Conservation (phyloP, 2,797 vertebrate genomes). For the Threskiornis aethiopicus region DNA sequence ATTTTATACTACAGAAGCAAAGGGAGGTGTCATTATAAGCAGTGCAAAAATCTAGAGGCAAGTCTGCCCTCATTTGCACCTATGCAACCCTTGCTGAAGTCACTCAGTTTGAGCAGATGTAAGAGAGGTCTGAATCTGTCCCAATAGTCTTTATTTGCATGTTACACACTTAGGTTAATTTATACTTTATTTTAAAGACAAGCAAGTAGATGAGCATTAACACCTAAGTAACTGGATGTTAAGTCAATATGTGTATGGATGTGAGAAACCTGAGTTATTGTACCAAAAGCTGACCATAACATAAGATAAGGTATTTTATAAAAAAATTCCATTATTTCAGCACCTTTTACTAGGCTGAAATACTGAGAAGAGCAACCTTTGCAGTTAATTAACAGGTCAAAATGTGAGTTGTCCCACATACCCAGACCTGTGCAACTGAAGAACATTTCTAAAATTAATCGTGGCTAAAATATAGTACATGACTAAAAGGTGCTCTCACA, state of each 20-base stretch:
- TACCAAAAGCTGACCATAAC: not conserved
- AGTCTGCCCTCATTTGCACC: not conserved
- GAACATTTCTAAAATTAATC: not conserved
- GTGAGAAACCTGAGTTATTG: not conserved
- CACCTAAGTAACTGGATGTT: not conserved
- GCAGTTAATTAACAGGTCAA: not conserved
- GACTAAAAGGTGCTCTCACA: not conserved
- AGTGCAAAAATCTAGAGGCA: not conserved
- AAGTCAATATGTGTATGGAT: not conserved
- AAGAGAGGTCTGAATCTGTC: not conserved
- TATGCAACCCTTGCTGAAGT: not conserved
- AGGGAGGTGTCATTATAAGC: not conserved
- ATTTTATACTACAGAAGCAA: not conserved
- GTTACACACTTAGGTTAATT: not conserved
- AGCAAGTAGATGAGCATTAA: not conserved
- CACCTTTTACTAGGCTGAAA: not conserved
- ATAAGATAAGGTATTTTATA: not conserved
- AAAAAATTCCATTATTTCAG: not conserved
- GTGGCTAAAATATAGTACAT: not conserved
- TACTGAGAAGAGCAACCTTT: not conserved
- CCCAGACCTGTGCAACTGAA: not conserved
- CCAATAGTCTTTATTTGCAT: not conserved
- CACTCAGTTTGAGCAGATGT: not conserved
- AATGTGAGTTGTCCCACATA: not conserved
- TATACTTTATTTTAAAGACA: not conserved